Evolutionary conservation across 2,888 invertebrate genomes (phyloP).

Genomic region (Parnassius mnemosyne): DNA sequence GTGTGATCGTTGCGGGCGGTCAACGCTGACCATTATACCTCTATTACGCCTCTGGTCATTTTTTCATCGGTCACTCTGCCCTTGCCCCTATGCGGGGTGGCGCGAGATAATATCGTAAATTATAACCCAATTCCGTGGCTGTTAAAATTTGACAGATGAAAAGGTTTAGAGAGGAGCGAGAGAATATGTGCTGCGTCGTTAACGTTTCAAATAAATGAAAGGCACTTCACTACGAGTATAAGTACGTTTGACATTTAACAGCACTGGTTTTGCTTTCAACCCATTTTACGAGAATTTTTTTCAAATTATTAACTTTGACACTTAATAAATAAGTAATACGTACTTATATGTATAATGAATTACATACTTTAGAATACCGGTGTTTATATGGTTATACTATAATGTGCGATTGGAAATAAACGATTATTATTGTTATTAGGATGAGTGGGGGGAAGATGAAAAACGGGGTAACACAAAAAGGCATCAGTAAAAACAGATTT

Average conservation of each 20-base stretch:
- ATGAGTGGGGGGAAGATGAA: no score
- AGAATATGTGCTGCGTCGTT: conserved; percentile 59
- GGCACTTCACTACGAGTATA: conserved; percentile 54
- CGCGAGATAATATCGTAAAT: conserved; percentile 79
- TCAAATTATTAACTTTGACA: no score
- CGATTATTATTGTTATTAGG: no score
- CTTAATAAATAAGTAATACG: no score
- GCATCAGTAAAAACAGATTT: no score
- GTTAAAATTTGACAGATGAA: conserved; percentile 79
- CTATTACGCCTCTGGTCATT: conserved; percentile 57
- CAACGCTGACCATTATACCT: conserved; percentile 64
- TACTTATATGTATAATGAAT: no score
- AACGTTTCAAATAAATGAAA: conserved; percentile 71
- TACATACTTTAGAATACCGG: no score
- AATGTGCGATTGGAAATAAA: no score
- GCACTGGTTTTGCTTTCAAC: not conserved
- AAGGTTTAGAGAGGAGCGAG: conserved; percentile 68
- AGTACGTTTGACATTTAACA: conserved; percentile 51
- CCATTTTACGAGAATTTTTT: no score
- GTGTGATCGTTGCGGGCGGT: conserved; percentile 57
- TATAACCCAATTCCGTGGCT: conserved; percentile 78
- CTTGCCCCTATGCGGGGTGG: conserved; percentile 75
- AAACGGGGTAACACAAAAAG: no score
- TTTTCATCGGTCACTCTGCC: conserved; percentile 68
- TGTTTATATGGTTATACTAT: no score